Base-by-base conservation (phyloP, 1,140 invertebrate genomes). In the Euwallacea fornicatus region DNA sequence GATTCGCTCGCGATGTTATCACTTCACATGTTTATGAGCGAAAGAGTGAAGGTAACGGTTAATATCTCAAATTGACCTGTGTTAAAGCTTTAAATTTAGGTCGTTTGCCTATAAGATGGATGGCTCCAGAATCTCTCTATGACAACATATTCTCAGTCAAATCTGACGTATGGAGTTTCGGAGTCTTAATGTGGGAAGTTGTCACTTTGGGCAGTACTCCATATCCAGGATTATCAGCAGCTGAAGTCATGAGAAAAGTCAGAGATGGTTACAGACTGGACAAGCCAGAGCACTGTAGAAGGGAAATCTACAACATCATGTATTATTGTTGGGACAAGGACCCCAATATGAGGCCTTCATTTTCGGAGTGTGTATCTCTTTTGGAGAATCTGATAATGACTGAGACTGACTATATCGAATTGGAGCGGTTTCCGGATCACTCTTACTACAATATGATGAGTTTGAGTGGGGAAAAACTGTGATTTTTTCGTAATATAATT, bases 121-220 rank as follows among this genome's bases (percentile, higher is more conserved):
- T 97, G 94, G 93, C 95, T 0, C 94, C 94, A 0, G 96, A 98
- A 81, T 95, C 93, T 2, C 85, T 97, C 0, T 94, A 93, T 78
- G 93, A 96, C 77, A 94, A 95, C 77, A 90, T 95, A 75, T 98
- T 95, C 79, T 94, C 93, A 1, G 89, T 91, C 2, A 95, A 96
- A 81, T 93, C 93, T 0, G 95, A 97, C 77, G 91, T 96, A 11
- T 98, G 95, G 95, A 93, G 94, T 76, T 97, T 96, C 78, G 95
- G 95, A 0, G 90, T 98, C 7, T 83, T 97, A 2, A 89, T 95
- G 72, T 97, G 95, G 95, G 95, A 97, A 83, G 93, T 96, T n/a
- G 91, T 95, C 0, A 95, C 94, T 0, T 84, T 96, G 9, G 94
- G 93, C 2, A 95, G 93, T 7, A 96, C 93, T 7, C 94, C 94